Evolutionary conservation across 2,113 vertebrate species (phyloP), one percentile per base, ranked within the genome.

Genomic region (Brienomyrus brachyistius): DNA sequence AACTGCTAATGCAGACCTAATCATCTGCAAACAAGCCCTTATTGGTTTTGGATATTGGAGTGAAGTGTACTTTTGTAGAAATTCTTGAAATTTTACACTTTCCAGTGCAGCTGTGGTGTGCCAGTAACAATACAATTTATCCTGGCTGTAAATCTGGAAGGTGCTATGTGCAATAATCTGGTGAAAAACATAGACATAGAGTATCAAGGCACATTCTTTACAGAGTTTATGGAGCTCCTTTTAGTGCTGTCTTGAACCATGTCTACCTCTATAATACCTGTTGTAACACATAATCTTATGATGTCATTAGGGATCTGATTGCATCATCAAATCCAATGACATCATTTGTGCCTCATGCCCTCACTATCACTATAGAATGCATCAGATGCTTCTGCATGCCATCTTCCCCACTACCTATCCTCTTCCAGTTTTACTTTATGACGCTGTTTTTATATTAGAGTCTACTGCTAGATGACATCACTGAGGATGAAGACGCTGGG

Each of bases 31-130:
- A 74, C 94, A 90, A 92, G 95, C 93, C 94, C 95, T 96, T 92
- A 88, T 92, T 93, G 93, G 94, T 94, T 96, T 94, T 91, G 90
- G 95, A 88, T 92, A 93, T 93, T 96, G 93, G 95, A 94, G 94
- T 48, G 50, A 31, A 70, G 91, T 95, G 96, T 96, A 96, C 97
- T 96, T 95, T 95, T 94, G 92, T 94, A 91, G 93, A 91, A 95
- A 59, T 59, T 23, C 90, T 96, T 96, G 97, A 97, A 98, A 97
- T 96, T 95, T 96, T 97, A 97, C 97, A 97, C 97, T 96, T 95
- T 93, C 90, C 88, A 91, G 90, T 93, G 96, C 98, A 99, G 98
- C 98, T 98, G 98, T 97, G 95, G 95, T 90, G 92, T 97, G 98
- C 17, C 15, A 52, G 4, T 98, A 54, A 19, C 52, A 54, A 19